These are phyloP conservation scores for Clarias pachynema DNA, from an alignment of 2,797 vertebrate species.

Conservation along the genomic window DNA sequence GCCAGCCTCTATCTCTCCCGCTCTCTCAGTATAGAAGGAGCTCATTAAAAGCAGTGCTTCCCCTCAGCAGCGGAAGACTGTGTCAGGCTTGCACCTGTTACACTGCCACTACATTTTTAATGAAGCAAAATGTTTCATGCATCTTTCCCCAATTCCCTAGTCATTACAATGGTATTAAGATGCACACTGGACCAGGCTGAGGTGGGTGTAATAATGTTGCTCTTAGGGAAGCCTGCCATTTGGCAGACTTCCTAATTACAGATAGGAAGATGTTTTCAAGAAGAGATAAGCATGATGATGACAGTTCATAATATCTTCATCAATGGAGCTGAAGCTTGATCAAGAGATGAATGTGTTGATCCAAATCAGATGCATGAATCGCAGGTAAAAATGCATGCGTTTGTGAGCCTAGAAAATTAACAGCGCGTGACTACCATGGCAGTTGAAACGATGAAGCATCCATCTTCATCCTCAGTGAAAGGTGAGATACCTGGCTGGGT, in stretches of 20 bases:
- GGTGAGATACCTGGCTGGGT: slow-evolving; percentile 34
- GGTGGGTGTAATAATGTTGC: slow-evolving; percentile 41
- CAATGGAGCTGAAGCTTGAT: slow-evolving; percentile 2
- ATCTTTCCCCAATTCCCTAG: slow-evolving; percentile 57
- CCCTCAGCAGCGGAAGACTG: slow-evolving; percentile 58
- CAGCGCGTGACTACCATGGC: background rate
- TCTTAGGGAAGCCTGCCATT: slow-evolving; percentile 34
- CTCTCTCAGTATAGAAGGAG: slow-evolving; percentile 57
- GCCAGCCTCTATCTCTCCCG: slow-evolving; percentile 21
- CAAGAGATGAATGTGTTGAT: slow-evolving; percentile 18
- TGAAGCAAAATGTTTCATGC: slow-evolving; percentile 65
- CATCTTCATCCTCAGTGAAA: slow-evolving; percentile 8
- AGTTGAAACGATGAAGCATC: slow-evolving; percentile 15
- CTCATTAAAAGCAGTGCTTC: slow-evolving; percentile 63
- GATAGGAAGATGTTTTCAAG: slow-evolving; percentile 22
- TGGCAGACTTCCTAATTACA: slow-evolving; percentile 35
- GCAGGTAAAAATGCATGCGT: background rate
- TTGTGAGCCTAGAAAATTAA: background rate
- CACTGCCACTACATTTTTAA: slow-evolving; percentile 70
- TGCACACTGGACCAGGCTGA: slow-evolving; percentile 46
- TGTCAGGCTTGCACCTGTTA: slow-evolving; percentile 68
- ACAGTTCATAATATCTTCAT: slow-evolving; percentile 20
- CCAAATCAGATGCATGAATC: slow-evolving; percentile 30
- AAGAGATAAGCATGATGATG: slow-evolving; percentile 16
- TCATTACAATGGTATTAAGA: slow-evolving; percentile 62